phyloP scores from a whole-genome alignment of 2,888 invertebrate genomes.

The Caenorhabditis afra region DNA sequence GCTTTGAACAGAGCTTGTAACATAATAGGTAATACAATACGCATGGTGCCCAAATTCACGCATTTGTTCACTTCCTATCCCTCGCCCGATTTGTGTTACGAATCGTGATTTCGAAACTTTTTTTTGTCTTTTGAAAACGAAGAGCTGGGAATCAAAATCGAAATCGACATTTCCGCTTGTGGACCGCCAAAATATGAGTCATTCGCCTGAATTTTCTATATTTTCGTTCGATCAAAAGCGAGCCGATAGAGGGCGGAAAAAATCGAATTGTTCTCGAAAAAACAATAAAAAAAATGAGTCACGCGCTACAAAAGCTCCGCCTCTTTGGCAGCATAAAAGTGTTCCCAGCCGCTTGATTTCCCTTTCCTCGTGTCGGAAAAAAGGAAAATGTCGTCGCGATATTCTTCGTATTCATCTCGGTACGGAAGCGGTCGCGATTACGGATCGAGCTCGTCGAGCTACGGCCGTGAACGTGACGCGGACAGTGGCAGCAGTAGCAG shows the following conservation, averaged over 20 bases:
- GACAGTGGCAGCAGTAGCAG: background rate
- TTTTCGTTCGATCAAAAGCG: background rate
- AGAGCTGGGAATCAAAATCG: background rate
- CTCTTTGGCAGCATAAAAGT: constrained; percentile 40
- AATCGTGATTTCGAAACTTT: background rate
- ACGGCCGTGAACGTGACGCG: constrained; percentile 8
- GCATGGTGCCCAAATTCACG: constrained; percentile 30
- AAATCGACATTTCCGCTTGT: background rate
- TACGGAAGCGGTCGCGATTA: constrained; percentile 43
- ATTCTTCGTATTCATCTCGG: constrained; percentile 46
- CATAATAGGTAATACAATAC: constrained; percentile 47
- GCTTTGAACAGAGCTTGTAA: constrained; percentile 19
- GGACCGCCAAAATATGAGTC: constrained; percentile 22
- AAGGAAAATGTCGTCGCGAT: constrained; percentile 44
- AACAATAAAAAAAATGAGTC: constrained; percentile 50
- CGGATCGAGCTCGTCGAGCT: constrained; percentile 42
- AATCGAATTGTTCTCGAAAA: constrained; percentile 36
- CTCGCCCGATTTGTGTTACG: background rate
- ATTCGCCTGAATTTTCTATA: constrained; percentile 8
- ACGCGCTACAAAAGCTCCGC: constrained; percentile 27
- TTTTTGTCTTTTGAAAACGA: background rate
- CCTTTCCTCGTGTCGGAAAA: constrained; percentile 10
- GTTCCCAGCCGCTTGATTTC: background rate
- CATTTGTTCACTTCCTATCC: constrained; percentile 7
- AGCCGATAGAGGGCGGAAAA: background rate